Conservation (phyloP, 2,113 vertebrate species). For the Toxostoma redivivum region DNA sequence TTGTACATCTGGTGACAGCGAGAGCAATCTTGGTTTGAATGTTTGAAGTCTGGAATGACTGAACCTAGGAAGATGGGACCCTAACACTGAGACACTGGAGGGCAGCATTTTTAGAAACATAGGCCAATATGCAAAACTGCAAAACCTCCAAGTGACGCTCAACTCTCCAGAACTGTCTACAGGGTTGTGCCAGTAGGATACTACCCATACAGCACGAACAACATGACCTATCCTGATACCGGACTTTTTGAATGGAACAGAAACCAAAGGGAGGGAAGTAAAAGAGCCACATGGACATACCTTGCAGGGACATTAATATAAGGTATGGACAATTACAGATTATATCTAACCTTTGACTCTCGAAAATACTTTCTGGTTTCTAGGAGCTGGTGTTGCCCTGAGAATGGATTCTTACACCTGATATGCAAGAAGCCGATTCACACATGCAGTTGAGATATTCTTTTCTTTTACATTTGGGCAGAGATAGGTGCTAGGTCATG, state of each 20-base stretch:
- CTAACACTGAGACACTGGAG: neutral
- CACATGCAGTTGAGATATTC: neutral
- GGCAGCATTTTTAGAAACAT: neutral
- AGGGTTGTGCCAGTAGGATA: neutral
- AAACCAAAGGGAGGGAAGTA: neutral
- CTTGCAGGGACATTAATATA: neutral
- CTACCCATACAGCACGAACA: rapidly evolving
- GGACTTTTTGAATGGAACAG: neutral
- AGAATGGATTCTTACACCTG: neutral
- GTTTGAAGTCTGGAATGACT: neutral
- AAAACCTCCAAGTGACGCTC: neutral
- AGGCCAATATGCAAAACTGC: neutral
- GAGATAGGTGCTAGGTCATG: neutral
- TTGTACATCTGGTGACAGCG: rapidly evolving
- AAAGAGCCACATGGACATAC: neutral
- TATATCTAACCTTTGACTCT: neutral
- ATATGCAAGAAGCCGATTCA: neutral
- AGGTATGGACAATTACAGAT: neutral
- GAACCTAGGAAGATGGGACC: neutral
- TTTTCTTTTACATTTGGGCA: neutral
- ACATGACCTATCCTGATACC: neutral
- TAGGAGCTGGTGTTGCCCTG: neutral
- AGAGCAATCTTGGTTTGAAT: neutral
- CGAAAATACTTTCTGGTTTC: neutral
- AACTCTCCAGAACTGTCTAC: neutral